These are phyloP conservation scores for Clavelina lepadiformis DNA, from an alignment of 23 tunicate genomes.

Conservation along the genomic window DNA sequence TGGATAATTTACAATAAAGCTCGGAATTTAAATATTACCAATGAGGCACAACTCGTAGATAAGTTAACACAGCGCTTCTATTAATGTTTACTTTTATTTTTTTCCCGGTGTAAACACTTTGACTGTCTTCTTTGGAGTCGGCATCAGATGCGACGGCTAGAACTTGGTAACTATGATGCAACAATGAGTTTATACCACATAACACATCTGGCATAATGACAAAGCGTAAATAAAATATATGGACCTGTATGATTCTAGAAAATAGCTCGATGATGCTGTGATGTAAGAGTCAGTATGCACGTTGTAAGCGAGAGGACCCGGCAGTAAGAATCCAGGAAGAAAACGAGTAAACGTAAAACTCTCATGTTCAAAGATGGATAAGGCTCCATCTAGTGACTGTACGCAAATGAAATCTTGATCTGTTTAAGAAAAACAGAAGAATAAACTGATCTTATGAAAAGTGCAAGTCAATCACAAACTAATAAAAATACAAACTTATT, in stretches of 20 bases:
- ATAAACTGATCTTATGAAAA: neutral
- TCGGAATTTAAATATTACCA: no score
- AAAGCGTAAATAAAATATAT: neutral
- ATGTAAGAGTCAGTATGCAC: slow-evolving; percentile 54
- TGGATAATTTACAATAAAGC: no score
- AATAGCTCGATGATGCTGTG: slow-evolving; percentile 57
- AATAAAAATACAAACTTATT: no score
- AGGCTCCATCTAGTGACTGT: slow-evolving; percentile 85
- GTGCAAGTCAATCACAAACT: neutral
- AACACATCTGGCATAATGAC: neutral
- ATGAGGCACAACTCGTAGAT: no score
- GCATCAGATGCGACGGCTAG: slow-evolving; percentile 65
- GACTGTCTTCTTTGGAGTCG: slow-evolving; percentile 48
- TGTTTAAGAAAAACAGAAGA: slow-evolving; percentile 2
- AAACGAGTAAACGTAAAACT: slow-evolving; percentile 77
- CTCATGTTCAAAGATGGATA: slow-evolving; percentile 76
- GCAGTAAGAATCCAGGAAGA: slow-evolving; percentile 71
- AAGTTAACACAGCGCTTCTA: no score
- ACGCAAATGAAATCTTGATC: slow-evolving; percentile 85
- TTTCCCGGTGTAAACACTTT: slow-evolving; percentile 38
- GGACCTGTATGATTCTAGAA: slow-evolving; percentile 79
- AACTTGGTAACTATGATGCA: slow-evolving; percentile 58
- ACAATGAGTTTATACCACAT: neutral
- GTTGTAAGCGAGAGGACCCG: slow-evolving; percentile 77
- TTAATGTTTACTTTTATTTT: no score